Base-by-base conservation (phyloP, 2,113 vertebrate genomes). In the Gallinago jamesoni region DNA sequence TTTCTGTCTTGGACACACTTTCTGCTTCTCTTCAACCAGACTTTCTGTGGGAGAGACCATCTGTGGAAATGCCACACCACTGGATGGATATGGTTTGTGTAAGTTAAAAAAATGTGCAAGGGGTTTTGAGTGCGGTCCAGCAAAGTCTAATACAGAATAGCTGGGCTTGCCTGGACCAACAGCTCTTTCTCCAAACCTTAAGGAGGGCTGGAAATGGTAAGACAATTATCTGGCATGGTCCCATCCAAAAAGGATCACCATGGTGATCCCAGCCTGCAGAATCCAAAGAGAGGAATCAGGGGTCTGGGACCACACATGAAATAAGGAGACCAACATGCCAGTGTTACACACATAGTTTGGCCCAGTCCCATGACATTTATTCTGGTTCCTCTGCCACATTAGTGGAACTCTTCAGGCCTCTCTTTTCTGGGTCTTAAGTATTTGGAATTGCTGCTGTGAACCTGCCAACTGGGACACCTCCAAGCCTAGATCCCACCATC, bases 1-100 rank as follows among this genome's bases (percentile, higher is more conserved):
- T 69, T 82, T 90, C 67, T 68, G 9, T 66, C 1, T 3, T 67
- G 28, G 16, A 3, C n/a, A 41, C 0, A 0, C 24, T 82, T 87
- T 50, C 60, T 87, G 33, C 52, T 37, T 76, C 53, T 76, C 27
- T 79, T 82, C 35, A 75, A 14, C 10, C 6, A 47, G 50, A 63
- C 13, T 33, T 41, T 39, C 13, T 57, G 19, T 55, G 47, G 39
- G 35, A 56, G 25, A 64, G 18, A 48, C 10, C 35, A 70, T 45
- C 20, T 0, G 1, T 13, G 25, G 77, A 28, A 84, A 41, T 2
- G 2, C 3, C 31, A 22, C 30, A 39, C 16, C 15, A 37, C 25
- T 0, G 1, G 41, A 62, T 50, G 21, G 45, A 28, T 39, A 10
- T 5, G 12, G 22, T 25, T 78, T 63, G 25, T 57, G 22, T 21